Conservation (phyloP, 2,797 vertebrate genomes). For the Tokudaia tokunoshimensis region DNA sequence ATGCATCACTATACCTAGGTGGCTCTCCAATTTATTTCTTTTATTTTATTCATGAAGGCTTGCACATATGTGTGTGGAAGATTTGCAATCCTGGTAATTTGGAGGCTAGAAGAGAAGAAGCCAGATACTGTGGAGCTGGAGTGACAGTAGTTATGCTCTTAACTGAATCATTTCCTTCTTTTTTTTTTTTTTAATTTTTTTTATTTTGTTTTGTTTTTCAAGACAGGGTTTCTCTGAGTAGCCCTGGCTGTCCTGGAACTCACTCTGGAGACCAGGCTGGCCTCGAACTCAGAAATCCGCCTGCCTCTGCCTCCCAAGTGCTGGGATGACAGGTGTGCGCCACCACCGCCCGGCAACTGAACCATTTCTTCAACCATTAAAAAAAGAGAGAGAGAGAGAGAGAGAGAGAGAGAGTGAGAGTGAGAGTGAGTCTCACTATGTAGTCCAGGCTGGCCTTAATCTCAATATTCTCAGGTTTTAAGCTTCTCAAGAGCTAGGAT, state of each 20-base stretch:
- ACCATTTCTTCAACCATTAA: not conserved
- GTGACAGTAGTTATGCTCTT: not conserved
- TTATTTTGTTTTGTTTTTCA: too few relatives aligned
- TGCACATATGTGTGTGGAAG: not conserved
- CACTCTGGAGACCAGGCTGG: too few relatives aligned
- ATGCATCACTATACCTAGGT: not conserved
- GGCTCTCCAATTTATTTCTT: not conserved
- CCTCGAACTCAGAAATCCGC: too few relatives aligned
- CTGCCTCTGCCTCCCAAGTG: too few relatives aligned
- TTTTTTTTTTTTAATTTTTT: too few relatives aligned
- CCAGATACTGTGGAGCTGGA: not conserved
- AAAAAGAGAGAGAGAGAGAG: not conserved
- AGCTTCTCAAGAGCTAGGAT: not conserved
- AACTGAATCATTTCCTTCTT: not conserved
- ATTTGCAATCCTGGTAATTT: not conserved
- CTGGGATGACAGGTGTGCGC: too few relatives aligned
- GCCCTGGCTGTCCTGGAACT: too few relatives aligned
- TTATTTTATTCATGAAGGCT: not conserved
- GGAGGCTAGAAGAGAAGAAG: not conserved
- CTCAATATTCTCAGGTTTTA: not conserved
- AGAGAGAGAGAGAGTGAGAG: too few relatives aligned
- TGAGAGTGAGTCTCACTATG: not conserved
- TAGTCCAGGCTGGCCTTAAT: not conserved
- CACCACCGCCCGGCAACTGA: not conserved
- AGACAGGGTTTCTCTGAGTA: too few relatives aligned